Evolutionary conservation across 2,888 invertebrate genomes (phyloP), one percentile per base, ranked within the genome.

Genomic region (Leptarthrus brevirostris): DNA sequence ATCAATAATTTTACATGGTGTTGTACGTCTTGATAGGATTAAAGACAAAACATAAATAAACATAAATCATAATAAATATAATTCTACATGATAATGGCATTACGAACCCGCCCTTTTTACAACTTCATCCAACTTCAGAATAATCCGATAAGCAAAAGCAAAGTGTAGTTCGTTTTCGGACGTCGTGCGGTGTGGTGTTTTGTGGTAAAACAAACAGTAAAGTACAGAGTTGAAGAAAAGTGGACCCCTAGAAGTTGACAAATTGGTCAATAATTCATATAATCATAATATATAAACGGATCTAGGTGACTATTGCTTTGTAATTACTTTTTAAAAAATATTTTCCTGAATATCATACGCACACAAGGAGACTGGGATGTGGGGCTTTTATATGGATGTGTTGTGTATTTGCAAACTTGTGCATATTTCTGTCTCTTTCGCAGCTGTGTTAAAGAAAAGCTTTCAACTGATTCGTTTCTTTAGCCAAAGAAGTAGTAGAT

Each of bases 131-230:
- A 66, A 66, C 66, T 66, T 66, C 66, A 10, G 16, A 49, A 18
- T 49, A 66, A 66, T 66, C 66, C 66, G 49, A 66, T 66, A 66
- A 47, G 47, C 30, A 36, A 16, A 26, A n/a, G n/a, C n/a, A n/a
- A n/a, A 40, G n/a, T 49, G 47, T 49, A 66, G 66, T 66, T 66
- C 66, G 66, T 66, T 66, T 49, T 66, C 49, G 49, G 30, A 66
- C 66, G 47, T 66, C 66, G 66, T 66, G 66, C 66, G 66, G 66
- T 66, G 26, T 49, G 49, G 66, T 49, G 30, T 47, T 16, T 47
- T 16, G 10, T 26, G n/a, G 18, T 66, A 49, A 30, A n/a, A n/a
- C n/a, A n/a, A n/a, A n/a, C n/a, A n/a, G n/a, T n/a, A n/a, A n/a
- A n/a, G n/a, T n/a, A n/a, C n/a, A n/a, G n/a, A n/a, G n/a, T n/a